A percentile compares a stretch with the other conserved stretches of the same genome.
Conservation (phyloP, 2,113 vertebrate genomes). For the Lamprotornis superbus region DNA sequence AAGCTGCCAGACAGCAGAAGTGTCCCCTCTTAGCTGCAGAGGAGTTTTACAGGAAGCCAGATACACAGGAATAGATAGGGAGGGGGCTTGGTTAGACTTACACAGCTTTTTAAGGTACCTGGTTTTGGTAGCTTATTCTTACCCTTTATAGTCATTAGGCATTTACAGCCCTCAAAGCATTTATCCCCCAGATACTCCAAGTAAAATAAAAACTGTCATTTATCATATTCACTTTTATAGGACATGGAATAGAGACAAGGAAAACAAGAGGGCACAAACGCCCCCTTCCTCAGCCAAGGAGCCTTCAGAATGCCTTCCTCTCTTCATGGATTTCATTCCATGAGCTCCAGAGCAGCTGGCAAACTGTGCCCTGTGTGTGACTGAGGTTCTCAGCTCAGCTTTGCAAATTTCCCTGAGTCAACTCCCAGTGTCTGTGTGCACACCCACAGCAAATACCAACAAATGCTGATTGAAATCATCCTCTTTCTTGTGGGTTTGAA, state of each 20-base stretch:
- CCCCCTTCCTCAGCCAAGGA: not conserved
- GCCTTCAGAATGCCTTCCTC: not conserved
- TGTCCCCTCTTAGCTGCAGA: not conserved
- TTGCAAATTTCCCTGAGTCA: not conserved
- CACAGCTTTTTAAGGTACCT: not conserved
- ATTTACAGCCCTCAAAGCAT: not conserved
- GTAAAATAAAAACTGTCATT: not conserved
- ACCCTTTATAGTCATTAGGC: not conserved
- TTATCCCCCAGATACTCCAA: not conserved
- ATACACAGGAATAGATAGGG: not conserved
- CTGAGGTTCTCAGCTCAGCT: not conserved
- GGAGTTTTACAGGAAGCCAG: not conserved
- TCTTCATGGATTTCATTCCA: not conserved
- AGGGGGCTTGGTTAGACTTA: not conserved
- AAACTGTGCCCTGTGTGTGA: rapidly evolving
- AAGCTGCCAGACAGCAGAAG: not conserved
- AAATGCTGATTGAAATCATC: not conserved
- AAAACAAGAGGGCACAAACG: not conserved
- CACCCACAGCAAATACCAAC: not conserved
- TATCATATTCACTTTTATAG: not conserved
- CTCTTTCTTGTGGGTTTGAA: not conserved
- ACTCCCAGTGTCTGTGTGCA: rapidly evolving
- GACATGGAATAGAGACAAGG: not conserved
- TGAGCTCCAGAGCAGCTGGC: not conserved
- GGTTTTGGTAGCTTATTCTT: not conserved